Evolutionary conservation across 2,888 invertebrate species (phyloP), one percentile per base, ranked within the genome.

Genomic region (Zaprionus lineosus): DNA sequence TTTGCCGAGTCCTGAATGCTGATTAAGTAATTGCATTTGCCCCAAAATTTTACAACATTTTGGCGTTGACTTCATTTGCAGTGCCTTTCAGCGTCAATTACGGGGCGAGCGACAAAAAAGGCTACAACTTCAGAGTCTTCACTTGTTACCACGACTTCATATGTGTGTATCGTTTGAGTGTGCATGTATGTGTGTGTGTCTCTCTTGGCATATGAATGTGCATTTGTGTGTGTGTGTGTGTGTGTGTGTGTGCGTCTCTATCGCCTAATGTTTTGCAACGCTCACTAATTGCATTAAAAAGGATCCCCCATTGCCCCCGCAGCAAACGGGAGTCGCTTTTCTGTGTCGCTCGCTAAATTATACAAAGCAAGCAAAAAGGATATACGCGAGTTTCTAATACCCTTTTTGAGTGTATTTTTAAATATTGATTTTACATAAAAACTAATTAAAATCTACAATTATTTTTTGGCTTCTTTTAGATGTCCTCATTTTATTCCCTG

Each of bases 11-110:
- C 47, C 57, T 72, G 69, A 69, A 78, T 74, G 83, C 81, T 84
- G 81, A 81, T 84, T 81, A 81, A 75, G 70, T 84, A 81, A 81
- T 81, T 81, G 79, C 84, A 81, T 81, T 81, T 83, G 62, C 60
- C 69, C 62, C 53, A 55, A 67, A 78, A 78, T 75, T 67, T 51
- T 76, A 75, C 79, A 78, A 53, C 83, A 75, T 82, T 78, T 78
- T 78, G 83, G 76, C 83, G 83, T 78, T 78, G 83, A 78, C 76
- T 78, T 78, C 78, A 78, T 78, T 82, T 78, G 62, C 74, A 56
- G 48, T 74, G 79, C 83, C 83, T 78, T 78, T 78, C 78, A 78
- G 61, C 79, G 67, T 82, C 79, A 78, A 78, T 78, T 78, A 78
- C 64, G 79, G 66, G 63, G 34, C 36, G 50, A 52, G 59, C 68